Evolutionary conservation across 37 sponge, comb jelly and placozoan genomes (phyloP), one percentile per base, ranked within the genome.

Genomic region (Beroe forskalii): DNA sequence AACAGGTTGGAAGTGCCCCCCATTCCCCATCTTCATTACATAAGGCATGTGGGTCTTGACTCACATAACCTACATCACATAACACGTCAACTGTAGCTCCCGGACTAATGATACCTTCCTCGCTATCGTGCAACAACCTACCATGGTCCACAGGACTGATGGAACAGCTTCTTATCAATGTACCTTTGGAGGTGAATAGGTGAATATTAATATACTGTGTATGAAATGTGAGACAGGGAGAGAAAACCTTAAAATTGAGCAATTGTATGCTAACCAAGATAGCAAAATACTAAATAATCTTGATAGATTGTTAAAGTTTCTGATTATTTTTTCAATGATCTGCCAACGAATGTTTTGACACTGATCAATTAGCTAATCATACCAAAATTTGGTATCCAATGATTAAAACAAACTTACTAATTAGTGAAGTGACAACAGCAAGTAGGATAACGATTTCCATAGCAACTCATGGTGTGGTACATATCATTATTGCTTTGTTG

Each of bases 11-110:
- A 17, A 24, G 37, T 6, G 86, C 6, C 2, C 4, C 1, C 86
- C 86, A 80, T 6, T 9, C n/a, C 9, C 25, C 17, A 43, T 80
- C 55, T 6, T 44, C 55, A 9, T 14, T 22, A 80, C 86, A 80
- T 44, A 25, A 1, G 0, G 35, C 22, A 22, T 80, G 55, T 1
- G 44, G 1, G 55, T 80, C 19, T 25, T 80, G 19, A 17, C 38
- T 80, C 8, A 37, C 24, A 43, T 80, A 80, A 4, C 86, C 86
- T 42, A 4, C 55, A 23, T 42, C 48, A 42, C 86, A 80, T 4
- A 30, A 43, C 20, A 80, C 55, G 12, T 48, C 12, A 48, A 6
- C 6, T 48, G 55, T 48, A 17, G 55, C 12, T 12, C 55, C 55
- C 12, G 12, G 55, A 17, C 55, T n/a, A n/a, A n/a, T n/a, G 12